These are phyloP conservation scores for Ophion ventricosus DNA, from an alignment of 2,888 invertebrate species.

Conservation along the genomic window DNA sequence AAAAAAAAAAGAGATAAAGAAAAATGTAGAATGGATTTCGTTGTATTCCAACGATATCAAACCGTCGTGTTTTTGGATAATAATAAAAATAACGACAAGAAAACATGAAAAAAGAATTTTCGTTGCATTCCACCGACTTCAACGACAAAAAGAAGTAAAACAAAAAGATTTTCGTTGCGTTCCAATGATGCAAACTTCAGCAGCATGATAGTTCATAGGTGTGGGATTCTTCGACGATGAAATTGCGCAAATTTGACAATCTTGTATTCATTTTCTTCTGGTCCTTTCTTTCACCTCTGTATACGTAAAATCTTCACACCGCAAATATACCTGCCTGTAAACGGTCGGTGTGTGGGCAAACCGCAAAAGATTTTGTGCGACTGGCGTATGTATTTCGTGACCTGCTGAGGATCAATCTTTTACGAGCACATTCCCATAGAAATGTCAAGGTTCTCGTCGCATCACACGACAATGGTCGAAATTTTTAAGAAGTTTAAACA, in stretches of 20 bases:
- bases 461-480: slow-evolving; percentile 15
- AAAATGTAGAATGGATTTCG: too few relatives aligned
- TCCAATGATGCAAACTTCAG: too few relatives aligned
- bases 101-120: too few relatives aligned
- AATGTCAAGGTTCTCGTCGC: slow-evolving; percentile 72
- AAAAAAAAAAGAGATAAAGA: too few relatives aligned
- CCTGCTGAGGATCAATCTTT: slow-evolving; percentile 49
- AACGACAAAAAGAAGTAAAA: too few relatives aligned
- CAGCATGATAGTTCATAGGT: too few relatives aligned
- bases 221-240: background rate
- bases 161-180: too few relatives aligned
- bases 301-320: background rate
- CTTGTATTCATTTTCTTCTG: background rate
- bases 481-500: too few relatives aligned
- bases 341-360: slow-evolving; percentile 36
- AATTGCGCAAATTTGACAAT: slow-evolving; percentile 13
- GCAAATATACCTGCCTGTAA: slow-evolving; percentile 17
- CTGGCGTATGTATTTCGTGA: background rate
- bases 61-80: too few relatives aligned
- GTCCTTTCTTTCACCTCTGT: background rate
- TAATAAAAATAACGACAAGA: too few relatives aligned
- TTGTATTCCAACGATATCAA: too few relatives aligned
- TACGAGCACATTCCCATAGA: slow-evolving; percentile 68
- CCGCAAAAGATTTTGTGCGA: slow-evolving; percentile 45
- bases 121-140: too few relatives aligned